A percentile compares a stretch with the other conserved stretches of the same genome.
phyloP scores from a whole-genome alignment of 1,140 invertebrate species.

The Saxidomus purpurata region DNA sequence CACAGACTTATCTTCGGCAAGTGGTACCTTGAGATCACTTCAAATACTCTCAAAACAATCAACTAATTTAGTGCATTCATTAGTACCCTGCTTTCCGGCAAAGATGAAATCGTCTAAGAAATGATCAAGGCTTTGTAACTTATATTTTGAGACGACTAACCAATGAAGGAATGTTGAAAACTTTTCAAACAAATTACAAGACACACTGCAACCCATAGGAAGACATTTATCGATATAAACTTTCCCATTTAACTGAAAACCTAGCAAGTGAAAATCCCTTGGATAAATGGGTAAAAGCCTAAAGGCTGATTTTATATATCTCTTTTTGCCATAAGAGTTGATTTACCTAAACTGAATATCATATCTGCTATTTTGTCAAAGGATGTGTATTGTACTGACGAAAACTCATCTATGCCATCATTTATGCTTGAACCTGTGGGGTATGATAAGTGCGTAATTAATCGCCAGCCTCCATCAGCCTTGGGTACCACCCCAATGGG shows the following conservation, averaged over 20 bases:
- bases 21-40: background rate
- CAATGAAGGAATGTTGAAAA: conserved; percentile 1
- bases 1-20: background rate
- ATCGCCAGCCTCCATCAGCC: background rate
- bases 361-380: conserved; percentile 38
- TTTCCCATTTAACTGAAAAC: background rate
- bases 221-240: conserved; percentile 22
- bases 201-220: background rate
- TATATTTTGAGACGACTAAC: background rate
- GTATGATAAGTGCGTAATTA: conserved; percentile 31
- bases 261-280: conserved; percentile 54
- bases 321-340: conserved; percentile 30
- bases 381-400: background rate
- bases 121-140: background rate
- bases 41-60: conserved; percentile 2
- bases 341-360: conserved; percentile 32
- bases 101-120: conserved; percentile 20
- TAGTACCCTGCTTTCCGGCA: background rate
- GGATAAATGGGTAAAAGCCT: conserved; percentile 35
- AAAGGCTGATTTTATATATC: conserved; percentile 63
- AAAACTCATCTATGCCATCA: background rate
- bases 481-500: conserved; percentile 42
- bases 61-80: conserved; percentile 5
- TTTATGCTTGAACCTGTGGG: conserved; percentile 20
- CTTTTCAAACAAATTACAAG: background rate